phyloP scores from a whole-genome alignment of 2,888 invertebrate species.

The Odontocolon sp. region DNA sequence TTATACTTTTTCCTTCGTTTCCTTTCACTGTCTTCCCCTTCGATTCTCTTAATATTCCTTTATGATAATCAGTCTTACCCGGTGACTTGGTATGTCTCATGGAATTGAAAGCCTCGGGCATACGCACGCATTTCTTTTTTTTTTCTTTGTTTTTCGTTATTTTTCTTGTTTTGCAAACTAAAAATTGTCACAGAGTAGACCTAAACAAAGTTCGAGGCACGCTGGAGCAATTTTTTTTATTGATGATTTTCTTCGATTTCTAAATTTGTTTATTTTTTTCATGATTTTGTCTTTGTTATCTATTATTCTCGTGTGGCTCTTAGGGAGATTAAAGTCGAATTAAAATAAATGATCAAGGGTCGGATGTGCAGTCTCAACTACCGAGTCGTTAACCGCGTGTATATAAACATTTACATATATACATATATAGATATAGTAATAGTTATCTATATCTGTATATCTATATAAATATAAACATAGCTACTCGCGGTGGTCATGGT shows the following conservation, averaged over 20 bases:
- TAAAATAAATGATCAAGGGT: conserved; percentile 49
- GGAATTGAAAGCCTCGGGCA: conserved; percentile 76
- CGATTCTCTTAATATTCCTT: conserved; percentile 53
- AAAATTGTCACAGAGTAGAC: conserved; percentile 55
- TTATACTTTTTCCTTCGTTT: not conserved
- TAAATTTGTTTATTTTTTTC: conserved; percentile 5
- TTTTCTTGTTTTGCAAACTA: conserved; percentile 62
- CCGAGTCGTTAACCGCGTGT: conserved; percentile 57
- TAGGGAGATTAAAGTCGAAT: conserved; percentile 25
- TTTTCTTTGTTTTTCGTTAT: too few relatives aligned
- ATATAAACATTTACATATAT: conserved; percentile 53
- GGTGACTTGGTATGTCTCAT: conserved; percentile 69
- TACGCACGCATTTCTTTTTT: conserved; percentile 74
- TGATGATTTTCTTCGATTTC: conserved; percentile 5
- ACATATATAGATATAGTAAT: conserved; percentile 35
- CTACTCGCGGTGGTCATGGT: conserved; percentile 72
- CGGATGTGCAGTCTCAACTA: conserved; percentile 55
- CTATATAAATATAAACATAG: conserved; percentile 29
- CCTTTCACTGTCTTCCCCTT: not conserved
- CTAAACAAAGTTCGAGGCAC: conserved; percentile 64
- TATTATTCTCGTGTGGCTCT: conserved; percentile 9
- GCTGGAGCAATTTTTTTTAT: conserved; percentile 46
- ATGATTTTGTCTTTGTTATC: not conserved
- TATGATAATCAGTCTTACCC: conserved; percentile 75
- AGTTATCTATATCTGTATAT: conserved; percentile 33